phyloP scores from a whole-genome alignment of 2,888 invertebrate species.

The Seira musarum region DNA sequence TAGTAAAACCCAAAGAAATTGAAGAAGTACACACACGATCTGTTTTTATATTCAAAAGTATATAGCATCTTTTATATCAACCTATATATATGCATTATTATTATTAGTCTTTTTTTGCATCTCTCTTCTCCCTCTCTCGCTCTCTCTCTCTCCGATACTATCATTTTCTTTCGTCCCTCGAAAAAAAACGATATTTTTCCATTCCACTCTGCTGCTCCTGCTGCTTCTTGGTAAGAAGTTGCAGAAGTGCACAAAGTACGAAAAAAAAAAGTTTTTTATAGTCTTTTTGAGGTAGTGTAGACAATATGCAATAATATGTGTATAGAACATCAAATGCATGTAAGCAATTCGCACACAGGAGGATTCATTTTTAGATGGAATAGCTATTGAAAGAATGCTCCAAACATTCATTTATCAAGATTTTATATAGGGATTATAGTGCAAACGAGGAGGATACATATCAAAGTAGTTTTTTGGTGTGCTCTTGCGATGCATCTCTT shows the following conservation, averaged over 20 bases:
- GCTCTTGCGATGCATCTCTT: slow-evolving; percentile 19
- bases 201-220: slow-evolving; percentile 15
- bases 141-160: slow-evolving; percentile 7
- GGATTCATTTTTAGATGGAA: not conserved
- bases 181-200: not conserved
- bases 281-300: not conserved
- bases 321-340: slow-evolving; percentile 11
- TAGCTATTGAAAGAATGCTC: slow-evolving; percentile 10
- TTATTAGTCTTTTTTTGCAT: slow-evolving; percentile 26
- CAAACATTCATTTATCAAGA: not conserved
- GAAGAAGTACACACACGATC: slow-evolving; percentile 5
- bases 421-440: not conserved
- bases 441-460: slow-evolving; percentile 11
- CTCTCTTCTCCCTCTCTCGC: slow-evolving; percentile 8
- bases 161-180: slow-evolving; percentile 24
- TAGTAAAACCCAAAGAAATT: not conserved
- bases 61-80: slow-evolving; percentile 5
- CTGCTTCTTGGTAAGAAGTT: slow-evolving; percentile 11
- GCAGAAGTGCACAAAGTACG: slow-evolving; percentile 10
- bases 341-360: slow-evolving; percentile 13
- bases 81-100: not conserved
- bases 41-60: slow-evolving; percentile 21
- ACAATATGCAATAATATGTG: slow-evolving; percentile 12
- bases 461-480: slow-evolving; percentile 13
- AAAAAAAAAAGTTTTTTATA: slow-evolving; percentile 13